A percentile compares a stretch with the other conserved stretches of the same genome.
These are phyloP conservation scores for Buathra laborator DNA, from an alignment of 2,888 invertebrate genomes.

Conservation along the genomic window DNA sequence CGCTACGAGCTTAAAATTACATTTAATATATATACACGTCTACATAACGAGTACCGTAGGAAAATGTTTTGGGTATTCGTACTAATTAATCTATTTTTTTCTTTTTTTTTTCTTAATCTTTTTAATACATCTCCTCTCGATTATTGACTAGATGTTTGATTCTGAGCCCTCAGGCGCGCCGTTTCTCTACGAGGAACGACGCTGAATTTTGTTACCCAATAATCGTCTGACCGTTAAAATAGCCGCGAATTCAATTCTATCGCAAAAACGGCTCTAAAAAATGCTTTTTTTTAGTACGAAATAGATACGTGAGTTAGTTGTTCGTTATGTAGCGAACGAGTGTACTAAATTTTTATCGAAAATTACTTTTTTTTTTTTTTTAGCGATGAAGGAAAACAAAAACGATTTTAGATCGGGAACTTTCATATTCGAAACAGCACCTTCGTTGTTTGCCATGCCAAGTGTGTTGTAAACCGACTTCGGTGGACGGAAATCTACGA, in stretches of 20 bases:
- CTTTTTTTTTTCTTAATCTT: slow-evolving; percentile 10
- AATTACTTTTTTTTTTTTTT: background rate
- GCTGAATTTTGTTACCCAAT: slow-evolving; percentile 23
- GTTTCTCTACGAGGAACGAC: slow-evolving; percentile 51
- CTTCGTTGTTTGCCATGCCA: slow-evolving; percentile 55
- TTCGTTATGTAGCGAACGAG: background rate
- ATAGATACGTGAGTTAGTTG: background rate
- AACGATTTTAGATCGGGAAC: slow-evolving; percentile 22
- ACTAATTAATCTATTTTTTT: slow-evolving; percentile 30
- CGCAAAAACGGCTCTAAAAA: slow-evolving; percentile 27
- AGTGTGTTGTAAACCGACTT: slow-evolving; percentile 43
- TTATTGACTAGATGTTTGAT: slow-evolving; percentile 67
- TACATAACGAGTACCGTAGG: slow-evolving; percentile 58
- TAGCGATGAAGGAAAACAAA: background rate
- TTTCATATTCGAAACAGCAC: slow-evolving; percentile 27
- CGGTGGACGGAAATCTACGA: slow-evolving; percentile 69
- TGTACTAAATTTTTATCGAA: background rate
- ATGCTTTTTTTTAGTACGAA: slow-evolving; percentile 7
- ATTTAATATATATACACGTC: slow-evolving; percentile 40
- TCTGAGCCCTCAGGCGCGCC: slow-evolving; percentile 43
- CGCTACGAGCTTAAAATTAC: slow-evolving; percentile 50
- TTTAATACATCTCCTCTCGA: slow-evolving; percentile 37
- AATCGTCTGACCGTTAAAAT: slow-evolving; percentile 15
- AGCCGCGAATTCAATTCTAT: slow-evolving; percentile 52
- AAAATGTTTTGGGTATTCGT: slow-evolving; percentile 46